Conservation (phyloP, 2,797 vertebrate genomes). For the Lagodon rhomboides region DNA sequence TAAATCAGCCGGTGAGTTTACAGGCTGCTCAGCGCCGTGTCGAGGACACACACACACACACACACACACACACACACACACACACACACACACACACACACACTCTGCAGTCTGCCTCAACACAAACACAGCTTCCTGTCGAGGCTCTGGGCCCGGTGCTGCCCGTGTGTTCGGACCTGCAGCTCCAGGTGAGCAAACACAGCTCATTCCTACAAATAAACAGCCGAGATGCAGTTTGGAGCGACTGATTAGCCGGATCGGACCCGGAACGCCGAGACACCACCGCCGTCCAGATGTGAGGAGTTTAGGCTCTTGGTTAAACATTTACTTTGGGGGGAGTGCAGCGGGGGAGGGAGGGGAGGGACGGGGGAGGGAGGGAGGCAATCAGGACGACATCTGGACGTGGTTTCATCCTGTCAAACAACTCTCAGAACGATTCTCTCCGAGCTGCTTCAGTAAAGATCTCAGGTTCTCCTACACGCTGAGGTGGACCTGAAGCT, state of each 20-base stretch:
- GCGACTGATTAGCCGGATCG: conserved; percentile 69
- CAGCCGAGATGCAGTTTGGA: conserved; percentile 62
- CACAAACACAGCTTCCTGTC: conserved; percentile 75
- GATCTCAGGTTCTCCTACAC: neutral
- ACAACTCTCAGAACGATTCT: conserved; percentile 50
- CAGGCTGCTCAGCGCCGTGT: conserved; percentile 49
- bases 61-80: conserved; percentile 11
- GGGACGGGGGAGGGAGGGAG: neutral
- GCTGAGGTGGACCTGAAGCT: neutral
- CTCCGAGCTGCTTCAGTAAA: neutral
- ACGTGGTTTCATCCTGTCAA: conserved; percentile 63
- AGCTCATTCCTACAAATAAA: conserved; percentile 85
- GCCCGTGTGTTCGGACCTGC: conserved; percentile 44
- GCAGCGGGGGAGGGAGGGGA: neutral
- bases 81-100: conserved; percentile 8
- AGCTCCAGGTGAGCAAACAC: conserved; percentile 83
- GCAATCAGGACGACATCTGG: conserved; percentile 55
- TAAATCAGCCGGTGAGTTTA: conserved; percentile 70
- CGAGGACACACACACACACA: conserved; percentile 19
- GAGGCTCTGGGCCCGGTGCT: conserved; percentile 34
- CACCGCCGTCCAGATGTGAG: conserved; percentile 56
- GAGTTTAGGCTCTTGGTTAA: conserved; percentile 70
- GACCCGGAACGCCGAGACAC: conserved; percentile 39
- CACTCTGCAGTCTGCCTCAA: conserved; percentile 32
- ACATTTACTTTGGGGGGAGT: conserved; percentile 74